Percentiles rank a stretch among this genome's conserved stretches.
phyloP scores from a whole-genome alignment of 2,888 invertebrate species.

The Ormyrus thymus region DNA sequence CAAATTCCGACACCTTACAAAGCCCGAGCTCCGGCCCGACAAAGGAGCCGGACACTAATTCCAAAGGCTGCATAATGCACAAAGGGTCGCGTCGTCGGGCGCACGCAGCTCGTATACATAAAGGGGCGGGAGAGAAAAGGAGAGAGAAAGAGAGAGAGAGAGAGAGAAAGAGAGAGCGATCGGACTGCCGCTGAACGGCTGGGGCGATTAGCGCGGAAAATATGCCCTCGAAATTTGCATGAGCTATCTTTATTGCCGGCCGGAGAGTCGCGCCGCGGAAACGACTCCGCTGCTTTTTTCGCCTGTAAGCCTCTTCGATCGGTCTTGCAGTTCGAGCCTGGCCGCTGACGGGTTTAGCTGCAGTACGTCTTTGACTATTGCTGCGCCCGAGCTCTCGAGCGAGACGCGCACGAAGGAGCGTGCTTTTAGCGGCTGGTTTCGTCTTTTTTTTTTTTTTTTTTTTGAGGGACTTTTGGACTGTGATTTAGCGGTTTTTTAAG shows the following conservation, averaged over 20 bases:
- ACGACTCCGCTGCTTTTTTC: background rate
- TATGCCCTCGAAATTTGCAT: conserved; percentile 49
- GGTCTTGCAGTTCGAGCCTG: background rate
- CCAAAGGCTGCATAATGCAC: background rate
- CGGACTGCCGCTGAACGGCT: conserved; percentile 38
- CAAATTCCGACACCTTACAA: too few relatives aligned
- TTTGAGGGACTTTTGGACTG: too few relatives aligned
- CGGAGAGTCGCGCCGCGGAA: background rate
- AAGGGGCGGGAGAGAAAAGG: conserved; percentile 26
- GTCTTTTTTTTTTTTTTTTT: background rate
- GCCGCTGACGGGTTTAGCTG: too few relatives aligned
- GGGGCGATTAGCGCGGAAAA: conserved; percentile 50
- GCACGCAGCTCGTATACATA: background rate
- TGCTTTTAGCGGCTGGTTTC: background rate
- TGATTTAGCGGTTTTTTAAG: too few relatives aligned
- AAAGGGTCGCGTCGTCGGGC: background rate
- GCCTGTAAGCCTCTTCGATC: conserved; percentile 30
- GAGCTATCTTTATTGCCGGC: conserved; percentile 50
- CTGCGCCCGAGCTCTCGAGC: too few relatives aligned
- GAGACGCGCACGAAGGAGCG: background rate
- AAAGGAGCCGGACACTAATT: too few relatives aligned
- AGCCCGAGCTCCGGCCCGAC: too few relatives aligned
- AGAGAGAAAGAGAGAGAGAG: background rate
- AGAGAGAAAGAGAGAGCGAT: conserved; percentile 29
- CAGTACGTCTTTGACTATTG: too few relatives aligned